A percentile compares a stretch with the other conserved stretches of the same genome.
Evolutionary conservation across 2,888 invertebrate species (phyloP).

Genomic region (Drosophila lutescens): DNA sequence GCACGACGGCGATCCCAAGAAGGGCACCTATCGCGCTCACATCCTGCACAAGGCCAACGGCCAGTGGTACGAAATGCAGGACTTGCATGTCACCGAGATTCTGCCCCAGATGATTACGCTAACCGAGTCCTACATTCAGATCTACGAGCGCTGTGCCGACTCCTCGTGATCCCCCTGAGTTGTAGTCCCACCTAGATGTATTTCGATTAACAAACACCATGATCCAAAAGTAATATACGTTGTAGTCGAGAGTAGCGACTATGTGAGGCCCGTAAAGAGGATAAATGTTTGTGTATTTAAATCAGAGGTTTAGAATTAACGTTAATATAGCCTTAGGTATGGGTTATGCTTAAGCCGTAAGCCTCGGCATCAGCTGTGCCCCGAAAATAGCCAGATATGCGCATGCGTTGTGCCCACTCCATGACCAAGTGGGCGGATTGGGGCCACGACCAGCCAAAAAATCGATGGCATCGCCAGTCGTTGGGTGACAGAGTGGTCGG

Average conservation of each 20-base stretch:
- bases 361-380: slow-evolving; percentile 14
- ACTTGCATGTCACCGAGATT: slow-evolving; percentile 98
- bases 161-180: slow-evolving; percentile 24
- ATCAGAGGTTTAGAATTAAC: too few species aligned
- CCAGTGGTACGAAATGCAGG: slow-evolving; percentile 96
- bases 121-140: slow-evolving; percentile 99
- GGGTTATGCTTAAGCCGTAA: background rate
- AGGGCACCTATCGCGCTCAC: slow-evolving; percentile 97
- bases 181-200: slow-evolving; percentile 1
- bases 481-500: slow-evolving; percentile 4
- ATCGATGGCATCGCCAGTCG: slow-evolving; percentile 58
- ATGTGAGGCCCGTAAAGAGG: background rate
- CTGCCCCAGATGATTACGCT: slow-evolving; percentile 99
- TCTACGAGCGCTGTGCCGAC: slow-evolving; percentile 86
- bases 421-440: slow-evolving; percentile 6
- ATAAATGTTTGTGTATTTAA: background rate
- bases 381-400: background rate
- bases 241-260: slow-evolving; percentile 12
- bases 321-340: background rate
- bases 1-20: slow-evolving; percentile 97
- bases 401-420: slow-evolving; percentile 28
- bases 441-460: slow-evolving; percentile 31
- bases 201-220: slow-evolving; percentile 4
- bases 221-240: slow-evolving; percentile 2
- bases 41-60: slow-evolving; percentile 94